phyloP scores from a whole-genome alignment of 30 jellyfish, hydroid and myxozoan genomes.

The Nemopilema nomurai region DNA sequence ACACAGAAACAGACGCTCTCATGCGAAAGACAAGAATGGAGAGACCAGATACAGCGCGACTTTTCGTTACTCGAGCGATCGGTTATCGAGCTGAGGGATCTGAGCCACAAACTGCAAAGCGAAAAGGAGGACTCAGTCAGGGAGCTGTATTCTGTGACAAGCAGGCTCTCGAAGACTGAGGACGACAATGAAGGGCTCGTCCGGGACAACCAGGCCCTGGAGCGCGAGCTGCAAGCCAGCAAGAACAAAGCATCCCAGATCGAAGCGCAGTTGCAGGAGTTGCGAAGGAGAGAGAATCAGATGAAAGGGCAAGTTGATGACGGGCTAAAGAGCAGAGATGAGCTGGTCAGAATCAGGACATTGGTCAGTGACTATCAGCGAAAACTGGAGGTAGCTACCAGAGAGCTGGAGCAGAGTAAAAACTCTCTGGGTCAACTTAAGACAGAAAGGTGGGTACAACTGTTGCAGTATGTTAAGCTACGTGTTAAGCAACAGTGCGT shows the following conservation, averaged over 20 bases:
- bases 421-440: conserved; percentile 54
- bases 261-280: conserved; percentile 82
- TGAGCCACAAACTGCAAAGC: conserved; percentile 85
- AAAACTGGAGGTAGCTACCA: conserved; percentile 68
- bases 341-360: conserved; percentile 76
- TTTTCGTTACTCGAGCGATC: conserved; percentile 73
- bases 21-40: conserved; percentile 77
- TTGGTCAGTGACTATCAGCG: conserved; percentile 81
- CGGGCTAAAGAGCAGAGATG: conserved; percentile 93
- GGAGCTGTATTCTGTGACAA: conserved; percentile 75
- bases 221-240: conserved; percentile 74
- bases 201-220: conserved; percentile 84
- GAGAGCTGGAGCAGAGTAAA: conserved; percentile 84
- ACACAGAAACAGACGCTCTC: conserved; percentile 69
- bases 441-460: conserved; percentile 45
- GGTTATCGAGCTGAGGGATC: conserved; percentile 83
- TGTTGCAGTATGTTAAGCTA: too few relatives aligned
- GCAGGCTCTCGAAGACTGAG: conserved; percentile 77
- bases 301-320: conserved; percentile 93
- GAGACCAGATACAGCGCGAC: conserved; percentile 82
- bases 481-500: too few relatives aligned
- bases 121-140: conserved; percentile 90
- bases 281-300: conserved; percentile 82
- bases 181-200: conserved; percentile 79
- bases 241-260: conserved; percentile 63